Base-by-base conservation (phyloP, 92 coral and sea anemone species). In the Epizoanthus rinbou region DNA sequence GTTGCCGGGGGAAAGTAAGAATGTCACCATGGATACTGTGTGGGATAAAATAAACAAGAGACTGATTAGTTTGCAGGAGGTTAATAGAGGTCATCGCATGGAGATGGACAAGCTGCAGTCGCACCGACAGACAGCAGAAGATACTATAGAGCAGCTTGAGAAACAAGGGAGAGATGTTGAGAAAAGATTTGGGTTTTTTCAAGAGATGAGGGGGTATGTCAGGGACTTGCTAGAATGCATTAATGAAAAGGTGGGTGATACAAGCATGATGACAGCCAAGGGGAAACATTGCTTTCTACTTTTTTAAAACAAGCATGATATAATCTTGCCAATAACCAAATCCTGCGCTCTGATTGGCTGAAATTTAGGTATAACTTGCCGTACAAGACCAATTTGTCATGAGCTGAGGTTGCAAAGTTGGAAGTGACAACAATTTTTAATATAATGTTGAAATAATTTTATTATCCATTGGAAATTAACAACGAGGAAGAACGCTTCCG, bases 141-240 rank as follows among this genome's bases (percentile, higher is more conserved):
- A 88, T 19, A 90, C 93, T 43, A 97, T 97, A 23, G 89, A 88
- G 62, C 88, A 90, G 52, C 80, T 97, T 3, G 88, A 83, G 47
- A 79, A 87, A 21, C 98, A 89, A 60, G 92, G 92, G 18, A 64
- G 75, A 64, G 97, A 92, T 81, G 98, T 93, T 8, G 99, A 97
- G 93, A 83, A 90, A 86, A 88, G 95, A 79, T 97, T 90, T 82
- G 88, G 89, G 64, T 97, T 97, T 87, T 97, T 91, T 68, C 99
- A 97, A 87, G 99, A 97, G 98, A 97, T 92, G 98, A 97, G 97
- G 97, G 99, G 99, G 97, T 97, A 97, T 97, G 99, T 97, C 91
- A 90, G 97, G 95, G 99, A 97, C 97, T 92, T 97, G 97, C 89
- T 97, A 88, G 99, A 97, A 90, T 97, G 99, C 95, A 94, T 97